Base-by-base conservation (phyloP, 1,140 invertebrate species). In the Anastatus disparis region DNA sequence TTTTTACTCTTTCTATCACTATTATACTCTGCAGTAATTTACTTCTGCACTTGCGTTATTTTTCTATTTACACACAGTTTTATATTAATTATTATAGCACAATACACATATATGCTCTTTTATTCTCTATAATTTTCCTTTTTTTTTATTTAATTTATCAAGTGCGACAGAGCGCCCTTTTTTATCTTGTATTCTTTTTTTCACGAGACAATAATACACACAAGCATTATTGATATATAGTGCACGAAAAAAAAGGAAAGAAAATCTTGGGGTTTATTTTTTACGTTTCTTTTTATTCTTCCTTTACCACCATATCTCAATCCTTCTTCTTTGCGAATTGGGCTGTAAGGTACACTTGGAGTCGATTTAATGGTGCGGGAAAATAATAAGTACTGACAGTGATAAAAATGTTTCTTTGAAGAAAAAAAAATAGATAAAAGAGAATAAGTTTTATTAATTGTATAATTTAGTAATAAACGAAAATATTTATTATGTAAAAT, bases 271-370 rank as follows among this genome's bases (percentile, higher is more conserved):
- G n/a, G 35, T 0, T 61, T 9, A 40, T 69, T 61, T n/a, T n/a
- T 56, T 20, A 50, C 15, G 27, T 70, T 69, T 70, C 58, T 62
- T n/a, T n/a, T 70, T 62, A 62, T 63, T 56, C 58, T 46, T 70
- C 38, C 67, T 46, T n/a, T 58, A 53, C 56, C 31, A 59, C 42
- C 52, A 64, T 22, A n/a, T 68, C 46, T 62, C 46, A 44, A 62
- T 69, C 66, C 55, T 62, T 69, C n/a, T 35, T 35, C 38, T 50
- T 22, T 7, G 42, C 2, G 27, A 42, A 58, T 44, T 53, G 15
- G 2, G 13, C 40, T 26, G 9, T 22, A 6, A 46, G 38, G 40
- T 61, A 44, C 24, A 61, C 20, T 27, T n/a, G 31, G 29, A 31
- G 53, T 56, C 31, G 31, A 38, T 59, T n/a, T 59, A 40, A 35